phyloP scores from a whole-genome alignment of 1,140 invertebrate genomes.

The Bombus huntii region DNA sequence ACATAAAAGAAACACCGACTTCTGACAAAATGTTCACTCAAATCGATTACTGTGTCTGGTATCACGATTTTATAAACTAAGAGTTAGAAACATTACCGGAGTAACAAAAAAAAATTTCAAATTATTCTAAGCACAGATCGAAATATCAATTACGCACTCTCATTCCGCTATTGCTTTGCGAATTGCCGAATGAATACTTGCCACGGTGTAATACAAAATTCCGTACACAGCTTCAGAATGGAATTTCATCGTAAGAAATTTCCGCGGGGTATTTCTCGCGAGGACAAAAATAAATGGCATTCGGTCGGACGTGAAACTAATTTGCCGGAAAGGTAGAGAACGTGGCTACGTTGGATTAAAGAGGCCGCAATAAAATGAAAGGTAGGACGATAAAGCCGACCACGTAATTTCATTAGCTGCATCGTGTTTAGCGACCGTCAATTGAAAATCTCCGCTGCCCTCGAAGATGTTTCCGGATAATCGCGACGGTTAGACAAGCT shows the following conservation, averaged over 20 bases:
- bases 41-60: neutral
- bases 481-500: neutral
- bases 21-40: neutral
- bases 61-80: neutral
- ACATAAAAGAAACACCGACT: neutral
- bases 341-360: slow-evolving; percentile 25
- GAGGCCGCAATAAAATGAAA: slow-evolving; percentile 33
- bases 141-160: neutral
- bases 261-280: slow-evolving; percentile 17
- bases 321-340: slow-evolving; percentile 5
- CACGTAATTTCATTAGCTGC: slow-evolving; percentile 50
- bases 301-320: slow-evolving; percentile 21
- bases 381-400: slow-evolving; percentile 19
- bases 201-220: slow-evolving; percentile 14
- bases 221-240: slow-evolving; percentile 10
- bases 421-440: neutral
- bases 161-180: neutral
- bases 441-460: neutral
- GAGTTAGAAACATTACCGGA: neutral
- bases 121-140: neutral
- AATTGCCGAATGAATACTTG: too few relatives aligned
- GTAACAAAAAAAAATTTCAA: neutral
- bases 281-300: slow-evolving; percentile 37
- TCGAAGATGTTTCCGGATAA: neutral
- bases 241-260: slow-evolving; percentile 31